Evolutionary conservation across 2,113 vertebrate species (phyloP).

Genomic region (Neogale vison): DNA sequence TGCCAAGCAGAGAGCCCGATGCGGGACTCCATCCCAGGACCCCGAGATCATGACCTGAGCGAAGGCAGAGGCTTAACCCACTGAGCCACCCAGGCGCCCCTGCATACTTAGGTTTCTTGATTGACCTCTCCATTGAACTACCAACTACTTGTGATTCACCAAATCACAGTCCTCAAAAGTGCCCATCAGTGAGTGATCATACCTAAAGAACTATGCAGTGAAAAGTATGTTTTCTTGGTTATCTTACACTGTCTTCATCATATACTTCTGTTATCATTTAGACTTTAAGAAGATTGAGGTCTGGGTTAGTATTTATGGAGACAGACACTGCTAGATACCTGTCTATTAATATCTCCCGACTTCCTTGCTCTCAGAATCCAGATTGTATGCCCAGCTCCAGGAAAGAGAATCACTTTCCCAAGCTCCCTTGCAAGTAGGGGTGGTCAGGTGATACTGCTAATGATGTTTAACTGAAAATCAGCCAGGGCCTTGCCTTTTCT

Average conservation of each 20-base stretch:
- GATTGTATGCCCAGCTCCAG: not conserved
- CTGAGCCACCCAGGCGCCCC: too few relatives aligned
- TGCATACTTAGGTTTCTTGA: not conserved
- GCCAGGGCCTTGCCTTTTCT: not conserved
- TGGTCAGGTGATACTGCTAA: not conserved
- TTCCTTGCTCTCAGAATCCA: not conserved
- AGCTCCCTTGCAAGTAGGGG: not conserved
- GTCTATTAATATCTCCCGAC: not conserved
- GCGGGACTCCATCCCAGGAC: too few relatives aligned
- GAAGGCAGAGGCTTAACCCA: too few relatives aligned
- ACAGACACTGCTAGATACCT: not conserved
- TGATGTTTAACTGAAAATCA: constrained; percentile 30
- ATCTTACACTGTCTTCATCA: not conserved
- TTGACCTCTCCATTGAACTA: not conserved
- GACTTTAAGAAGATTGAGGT: not conserved
- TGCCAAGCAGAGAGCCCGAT: too few relatives aligned
- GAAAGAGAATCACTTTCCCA: not conserved
- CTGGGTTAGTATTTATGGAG: not conserved
- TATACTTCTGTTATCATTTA: constrained; percentile 13
- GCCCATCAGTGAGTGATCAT: not conserved
- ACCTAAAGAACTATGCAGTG: not conserved
- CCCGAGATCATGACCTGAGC: too few relatives aligned
- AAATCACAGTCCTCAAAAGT: not conserved
- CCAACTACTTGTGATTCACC: not conserved
- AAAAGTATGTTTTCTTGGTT: not conserved